A percentile compares a stretch with the other conserved stretches of the same genome.
phyloP scores from a whole-genome alignment of 1,140 invertebrate genomes.

The Hyles vespertilio region DNA sequence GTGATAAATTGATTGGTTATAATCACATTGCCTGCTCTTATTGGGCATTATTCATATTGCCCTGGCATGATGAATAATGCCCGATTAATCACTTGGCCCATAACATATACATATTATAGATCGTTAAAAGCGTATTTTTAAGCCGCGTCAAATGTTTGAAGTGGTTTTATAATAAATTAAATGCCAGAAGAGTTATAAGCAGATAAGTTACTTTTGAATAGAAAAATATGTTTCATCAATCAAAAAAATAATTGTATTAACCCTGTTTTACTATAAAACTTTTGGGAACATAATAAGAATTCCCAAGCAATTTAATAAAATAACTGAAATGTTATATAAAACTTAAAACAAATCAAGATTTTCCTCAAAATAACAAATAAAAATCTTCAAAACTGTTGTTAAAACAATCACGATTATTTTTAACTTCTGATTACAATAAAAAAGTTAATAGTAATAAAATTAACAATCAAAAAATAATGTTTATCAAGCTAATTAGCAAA shows the following conservation, averaged over 20 bases:
- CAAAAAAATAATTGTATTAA: slow-evolving; percentile 1
- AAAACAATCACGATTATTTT: not conserved
- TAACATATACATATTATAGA: no score
- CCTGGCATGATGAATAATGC: no score
- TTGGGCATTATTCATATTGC: no score
- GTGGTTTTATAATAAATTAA: slow-evolving; percentile 15
- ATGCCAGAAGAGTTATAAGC: slow-evolving; percentile 14
- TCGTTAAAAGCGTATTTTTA: no score
- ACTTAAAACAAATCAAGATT: no score
- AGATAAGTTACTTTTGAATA: slow-evolving; percentile 17
- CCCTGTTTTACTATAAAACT: slow-evolving; percentile 1
- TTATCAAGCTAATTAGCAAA: no score
- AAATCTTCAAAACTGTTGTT: slow-evolving; percentile 1
- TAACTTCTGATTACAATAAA: no score
- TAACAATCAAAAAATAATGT: no score
- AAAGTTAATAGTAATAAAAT: no score
- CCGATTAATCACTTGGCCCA: no score
- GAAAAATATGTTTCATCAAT: slow-evolving; percentile 7
- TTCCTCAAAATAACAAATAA: not conserved
- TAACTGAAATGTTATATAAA: slow-evolving; percentile 1
- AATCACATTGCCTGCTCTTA: no score
- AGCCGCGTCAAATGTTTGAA: slow-evolving; percentile 5
- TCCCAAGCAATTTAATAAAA: not conserved
- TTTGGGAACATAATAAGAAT: slow-evolving; percentile 1
- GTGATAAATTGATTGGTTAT: no score